phyloP scores from a whole-genome alignment of 53 echinoderm and acorn worm species.

The Arbacia lixula region DNA sequence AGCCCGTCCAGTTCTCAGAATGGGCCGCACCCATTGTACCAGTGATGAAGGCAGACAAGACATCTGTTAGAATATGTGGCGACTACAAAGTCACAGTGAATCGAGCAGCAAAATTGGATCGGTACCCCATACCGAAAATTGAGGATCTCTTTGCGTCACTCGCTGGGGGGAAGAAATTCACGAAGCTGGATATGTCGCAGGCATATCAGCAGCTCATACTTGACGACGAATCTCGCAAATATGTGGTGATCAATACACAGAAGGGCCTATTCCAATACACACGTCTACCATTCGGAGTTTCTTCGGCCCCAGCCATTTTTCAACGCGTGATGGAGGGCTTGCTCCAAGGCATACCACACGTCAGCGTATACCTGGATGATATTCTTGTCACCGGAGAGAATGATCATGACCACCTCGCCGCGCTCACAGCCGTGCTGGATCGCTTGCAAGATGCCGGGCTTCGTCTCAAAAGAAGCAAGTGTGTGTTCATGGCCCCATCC shows the following conservation, averaged over 20 bases:
- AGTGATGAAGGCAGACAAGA: slow-evolving; percentile 39
- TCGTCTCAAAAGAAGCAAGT: slow-evolving; percentile 54
- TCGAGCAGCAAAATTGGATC: slow-evolving; percentile 36
- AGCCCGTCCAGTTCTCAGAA: too few relatives aligned
- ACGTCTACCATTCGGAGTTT: slow-evolving; percentile 55
- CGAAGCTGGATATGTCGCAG: slow-evolving; percentile 71
- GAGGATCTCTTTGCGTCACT: slow-evolving; percentile 66
- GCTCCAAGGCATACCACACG: slow-evolving; percentile 48
- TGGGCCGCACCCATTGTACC: too few relatives aligned
- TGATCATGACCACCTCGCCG: too few relatives aligned
- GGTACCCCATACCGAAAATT: slow-evolving; percentile 63
- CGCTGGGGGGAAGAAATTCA: slow-evolving; percentile 60
- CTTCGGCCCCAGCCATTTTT: slow-evolving; percentile 11
- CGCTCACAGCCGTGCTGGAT: too few relatives aligned
- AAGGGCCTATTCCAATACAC: slow-evolving; percentile 63
- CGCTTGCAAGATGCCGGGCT: too few relatives aligned
- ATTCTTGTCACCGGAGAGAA: slow-evolving; percentile 64
- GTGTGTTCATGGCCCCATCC: slow-evolving; percentile 50
- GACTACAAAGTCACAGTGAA: slow-evolving; percentile 64
- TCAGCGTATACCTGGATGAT: slow-evolving; percentile 60
- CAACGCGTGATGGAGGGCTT: slow-evolving; percentile 1
- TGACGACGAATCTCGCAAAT: slow-evolving; percentile 60
- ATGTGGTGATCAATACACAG: slow-evolving; percentile 59
- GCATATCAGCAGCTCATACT: slow-evolving; percentile 68
- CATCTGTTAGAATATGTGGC: slow-evolving; percentile 60